Conservation (phyloP, 2,888 invertebrate species). For the Rotaria sp. region DNA sequence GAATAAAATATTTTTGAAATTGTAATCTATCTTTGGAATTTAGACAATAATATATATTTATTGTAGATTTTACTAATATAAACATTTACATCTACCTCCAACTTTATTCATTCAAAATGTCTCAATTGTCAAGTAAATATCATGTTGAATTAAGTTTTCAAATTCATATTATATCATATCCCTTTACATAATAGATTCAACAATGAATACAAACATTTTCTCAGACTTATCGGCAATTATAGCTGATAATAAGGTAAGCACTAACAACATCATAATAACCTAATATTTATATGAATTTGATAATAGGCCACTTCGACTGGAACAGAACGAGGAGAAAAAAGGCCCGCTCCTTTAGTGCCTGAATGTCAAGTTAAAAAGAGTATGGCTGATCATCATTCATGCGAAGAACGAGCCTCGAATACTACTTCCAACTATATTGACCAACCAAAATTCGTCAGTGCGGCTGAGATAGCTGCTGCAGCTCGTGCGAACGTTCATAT, state of each 20-base stretch:
- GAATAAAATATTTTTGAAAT: background rate
- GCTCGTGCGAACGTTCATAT: background rate
- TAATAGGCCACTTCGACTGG: background rate
- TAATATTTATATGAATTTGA: background rate
- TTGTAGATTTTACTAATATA: background rate
- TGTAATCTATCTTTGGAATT: background rate
- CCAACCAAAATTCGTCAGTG: background rate
- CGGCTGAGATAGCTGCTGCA: background rate
- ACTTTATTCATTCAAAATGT: background rate
- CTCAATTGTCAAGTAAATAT: background rate
- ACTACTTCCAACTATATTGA: background rate
- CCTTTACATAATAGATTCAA: background rate
- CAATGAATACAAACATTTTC: background rate
- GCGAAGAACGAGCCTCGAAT: background rate
- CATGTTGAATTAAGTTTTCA: background rate
- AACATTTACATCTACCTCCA: too few species aligned
- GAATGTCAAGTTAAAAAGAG: background rate
- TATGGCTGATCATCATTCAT: background rate
- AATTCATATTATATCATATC: background rate
- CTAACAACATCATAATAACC: background rate
- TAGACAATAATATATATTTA: background rate
- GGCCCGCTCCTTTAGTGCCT: background rate
- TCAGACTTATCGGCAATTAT: background rate
- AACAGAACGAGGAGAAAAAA: background rate
- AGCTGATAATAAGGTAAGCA: background rate